Percentiles rank a stretch among this genome's conserved stretches.
phyloP scores from a whole-genome alignment of 2,888 invertebrate genomes.

The Molanna angustata region DNA sequence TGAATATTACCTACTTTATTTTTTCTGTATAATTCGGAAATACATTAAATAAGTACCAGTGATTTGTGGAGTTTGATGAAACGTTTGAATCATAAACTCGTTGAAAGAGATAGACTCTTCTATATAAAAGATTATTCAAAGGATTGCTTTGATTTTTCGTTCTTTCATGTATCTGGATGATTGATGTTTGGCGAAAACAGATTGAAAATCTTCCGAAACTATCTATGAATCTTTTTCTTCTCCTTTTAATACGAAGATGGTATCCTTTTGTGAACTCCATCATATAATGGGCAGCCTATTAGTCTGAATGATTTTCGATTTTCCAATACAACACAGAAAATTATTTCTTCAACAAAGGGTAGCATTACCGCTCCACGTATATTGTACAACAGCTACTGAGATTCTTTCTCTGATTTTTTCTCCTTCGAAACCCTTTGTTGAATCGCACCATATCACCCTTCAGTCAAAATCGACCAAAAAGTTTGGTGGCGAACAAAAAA shows the following conservation, averaged over 20 bases:
- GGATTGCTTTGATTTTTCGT: slow-evolving; percentile 19
- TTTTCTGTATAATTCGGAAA: no score
- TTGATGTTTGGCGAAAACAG: slow-evolving; percentile 12
- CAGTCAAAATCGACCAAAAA: no score
- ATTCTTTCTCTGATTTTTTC: no score
- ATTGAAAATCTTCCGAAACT: slow-evolving; percentile 8
- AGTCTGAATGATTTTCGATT: slow-evolving; percentile 18
- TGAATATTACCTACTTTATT: no score
- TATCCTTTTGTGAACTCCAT: slow-evolving; percentile 6
- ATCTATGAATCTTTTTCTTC: slow-evolving; percentile 5
- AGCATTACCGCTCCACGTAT: slow-evolving; percentile 1
- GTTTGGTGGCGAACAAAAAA: no score
- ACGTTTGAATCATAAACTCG: no score
- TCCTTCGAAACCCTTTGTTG: no score
- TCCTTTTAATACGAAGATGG: background rate
- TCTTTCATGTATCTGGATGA: slow-evolving; percentile 10
- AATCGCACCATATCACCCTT: no score
- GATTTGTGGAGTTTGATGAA: no score
- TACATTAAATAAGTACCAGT: no score
- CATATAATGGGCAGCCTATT: slow-evolving; percentile 14
- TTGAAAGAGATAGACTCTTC: background rate
- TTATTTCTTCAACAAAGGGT: slow-evolving; percentile 6
- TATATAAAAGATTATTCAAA: slow-evolving; percentile 5
- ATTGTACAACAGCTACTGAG: no score
- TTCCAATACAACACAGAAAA: slow-evolving; percentile 8